Evolutionary conservation across 2,888 invertebrate species (phyloP), one percentile per base, ranked within the genome.

Genomic region (Eudemis profundana): DNA sequence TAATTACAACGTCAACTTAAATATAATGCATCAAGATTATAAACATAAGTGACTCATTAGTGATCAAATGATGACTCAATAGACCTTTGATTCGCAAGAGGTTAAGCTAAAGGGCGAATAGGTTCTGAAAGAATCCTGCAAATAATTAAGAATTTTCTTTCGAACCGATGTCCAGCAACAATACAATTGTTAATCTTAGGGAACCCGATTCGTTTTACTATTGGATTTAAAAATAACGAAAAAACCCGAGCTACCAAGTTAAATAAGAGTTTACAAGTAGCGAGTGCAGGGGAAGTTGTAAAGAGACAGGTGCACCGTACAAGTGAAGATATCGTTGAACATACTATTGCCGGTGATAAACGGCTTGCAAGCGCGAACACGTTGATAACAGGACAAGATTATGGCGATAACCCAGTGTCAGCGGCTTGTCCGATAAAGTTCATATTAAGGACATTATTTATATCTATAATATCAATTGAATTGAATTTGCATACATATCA

Each of bases 351-450:
- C 1, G 21, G 8, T 50, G 56, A 57, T 57, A n/a, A 49, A 49
- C 29, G 12, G 21, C 19, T 27, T 56, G 14, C 38, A 62, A 40
- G 49, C 33, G 33, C 17, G 44, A 54, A 42, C 49, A 56, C 21
- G 42, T 42, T 21, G 49, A 50, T 57, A 60, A 59, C 42, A 46
- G 63, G 63, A 71, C 69, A 47, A 69, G 61, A 66, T 66, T 67
- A 72, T 68, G 69, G 56, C 69, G 42, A 19, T 63, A 53, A 66
- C 51, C 63, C 46, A 33, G 61, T 71, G 71, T 70, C 77, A 73
- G 70, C 56, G 70, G 74, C 70, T 70, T 67, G 47, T 33, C 51
- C 65, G 70, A 75, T 76, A 74, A 70, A 68, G 66, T 53, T 56
- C 17, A 64, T 69, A 69, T 67, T 53, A 61, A 36, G 50, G 65